Evolutionary conservation across 2,113 vertebrate genomes (phyloP).

Genomic region (Pelusios castaneus): DNA sequence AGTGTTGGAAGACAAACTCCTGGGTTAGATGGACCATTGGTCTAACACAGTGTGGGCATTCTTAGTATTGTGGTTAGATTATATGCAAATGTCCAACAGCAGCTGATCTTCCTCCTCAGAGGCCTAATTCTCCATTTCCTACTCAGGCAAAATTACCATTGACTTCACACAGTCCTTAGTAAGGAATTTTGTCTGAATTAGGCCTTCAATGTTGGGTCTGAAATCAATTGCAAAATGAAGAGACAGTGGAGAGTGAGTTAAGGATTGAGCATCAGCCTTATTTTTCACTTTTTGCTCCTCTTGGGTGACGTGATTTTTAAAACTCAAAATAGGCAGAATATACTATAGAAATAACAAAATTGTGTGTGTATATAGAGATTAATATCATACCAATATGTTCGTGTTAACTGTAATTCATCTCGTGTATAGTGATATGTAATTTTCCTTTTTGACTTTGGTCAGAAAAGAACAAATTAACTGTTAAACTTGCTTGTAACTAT

Average conservation of each 20-base stretch:
- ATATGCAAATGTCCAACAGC: accelerated
- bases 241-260: background rate
- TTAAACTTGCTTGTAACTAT: background rate
- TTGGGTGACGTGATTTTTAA: background rate
- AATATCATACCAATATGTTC: background rate
- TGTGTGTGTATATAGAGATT: accelerated
- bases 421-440: background rate
- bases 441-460: conserved; percentile 9
- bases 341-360: background rate
- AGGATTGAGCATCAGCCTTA: background rate
- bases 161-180: background rate
- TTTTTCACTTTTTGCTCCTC: background rate
- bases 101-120: background rate
- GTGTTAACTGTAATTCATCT: background rate
- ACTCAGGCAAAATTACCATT: background rate
- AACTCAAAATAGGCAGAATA: background rate
- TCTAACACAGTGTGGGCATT: background rate
- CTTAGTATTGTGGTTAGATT: background rate
- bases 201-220: background rate
- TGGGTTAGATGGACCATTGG: background rate
- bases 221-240: background rate
- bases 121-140: background rate
- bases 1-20: background rate
- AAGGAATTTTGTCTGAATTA: background rate
- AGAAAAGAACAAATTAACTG: background rate